These are phyloP conservation scores for Hybognathus amarus DNA, from an alignment of 2,797 vertebrate species.

Conservation along the genomic window DNA sequence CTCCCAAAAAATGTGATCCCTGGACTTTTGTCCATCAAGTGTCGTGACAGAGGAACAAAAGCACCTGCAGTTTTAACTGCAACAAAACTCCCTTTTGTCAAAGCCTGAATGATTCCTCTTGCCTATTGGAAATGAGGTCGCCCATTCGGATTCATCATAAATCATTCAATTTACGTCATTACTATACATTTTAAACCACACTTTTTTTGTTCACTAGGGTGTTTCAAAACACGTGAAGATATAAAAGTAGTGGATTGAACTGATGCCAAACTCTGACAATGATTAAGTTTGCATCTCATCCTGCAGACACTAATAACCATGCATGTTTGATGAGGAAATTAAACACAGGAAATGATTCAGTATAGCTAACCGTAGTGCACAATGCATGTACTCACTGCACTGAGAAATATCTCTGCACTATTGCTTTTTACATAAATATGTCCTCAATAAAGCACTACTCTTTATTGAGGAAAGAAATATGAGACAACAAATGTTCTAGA, in stretches of 20 bases:
- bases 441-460: neutral
- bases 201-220: neutral
- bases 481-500: neutral
- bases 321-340: neutral
- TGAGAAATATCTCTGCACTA: neutral
- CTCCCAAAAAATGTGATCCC: slow-evolving; percentile 37
- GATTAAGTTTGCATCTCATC: neutral
- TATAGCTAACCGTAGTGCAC: too few species aligned
- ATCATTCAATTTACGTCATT: slow-evolving; percentile 23
- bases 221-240: neutral
- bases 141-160: slow-evolving; percentile 32
- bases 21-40: slow-evolving; percentile 45
- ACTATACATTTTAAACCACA: neutral
- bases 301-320: neutral
- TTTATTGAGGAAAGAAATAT: neutral
- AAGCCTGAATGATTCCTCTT: slow-evolving; percentile 12
- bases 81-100: slow-evolving; percentile 47
- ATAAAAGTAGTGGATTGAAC: neutral
- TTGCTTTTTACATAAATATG: neutral
- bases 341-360: neutral
- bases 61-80: slow-evolving; percentile 39
- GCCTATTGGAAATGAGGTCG: slow-evolving; percentile 25
- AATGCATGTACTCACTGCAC: too few species aligned
- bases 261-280: neutral
- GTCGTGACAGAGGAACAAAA: slow-evolving; percentile 47